Evolutionary conservation across 1,140 invertebrate genomes (phyloP).

Genomic region (Pollicipes pollicipes): DNA sequence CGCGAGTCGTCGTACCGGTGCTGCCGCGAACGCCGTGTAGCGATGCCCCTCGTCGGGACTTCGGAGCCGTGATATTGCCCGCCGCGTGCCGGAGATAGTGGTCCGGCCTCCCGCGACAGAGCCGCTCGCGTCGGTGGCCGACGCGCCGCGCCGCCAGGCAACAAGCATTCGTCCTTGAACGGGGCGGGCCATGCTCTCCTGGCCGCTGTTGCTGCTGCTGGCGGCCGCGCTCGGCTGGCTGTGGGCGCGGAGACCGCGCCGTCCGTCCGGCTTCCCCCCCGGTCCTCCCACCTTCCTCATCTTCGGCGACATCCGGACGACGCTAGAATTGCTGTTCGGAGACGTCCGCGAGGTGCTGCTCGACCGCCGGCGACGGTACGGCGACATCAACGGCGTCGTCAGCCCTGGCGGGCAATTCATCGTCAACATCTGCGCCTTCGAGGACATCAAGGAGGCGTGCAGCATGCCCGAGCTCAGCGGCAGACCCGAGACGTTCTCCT

Average conservation of each 20-base stretch:
- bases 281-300: background rate
- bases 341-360: background rate
- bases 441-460: background rate
- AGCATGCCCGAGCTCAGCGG: background rate
- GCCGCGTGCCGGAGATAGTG: too few relatives aligned
- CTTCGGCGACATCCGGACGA: background rate
- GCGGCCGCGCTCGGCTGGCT: background rate
- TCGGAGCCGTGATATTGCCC: too few relatives aligned
- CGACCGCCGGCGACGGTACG: background rate
- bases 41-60: too few relatives aligned
- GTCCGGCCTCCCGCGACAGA: too few relatives aligned
- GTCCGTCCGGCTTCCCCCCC: background rate
- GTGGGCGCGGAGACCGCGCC: background rate
- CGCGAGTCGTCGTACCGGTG: too few relatives aligned
- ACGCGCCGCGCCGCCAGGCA: too few relatives aligned
- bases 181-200: too few relatives aligned
- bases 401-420: background rate
- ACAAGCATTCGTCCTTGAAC: too few relatives aligned
- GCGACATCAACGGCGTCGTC: constrained; percentile 2
- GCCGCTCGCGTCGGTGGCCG: too few relatives aligned
- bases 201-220: background rate
- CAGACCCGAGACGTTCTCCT: background rate
- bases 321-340: background rate
- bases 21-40: too few relatives aligned
- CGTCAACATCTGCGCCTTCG: background rate